Evolutionary conservation across 2,797 vertebrate species (phyloP).

Genomic region (Melanotaenia maccullochi): DNA sequence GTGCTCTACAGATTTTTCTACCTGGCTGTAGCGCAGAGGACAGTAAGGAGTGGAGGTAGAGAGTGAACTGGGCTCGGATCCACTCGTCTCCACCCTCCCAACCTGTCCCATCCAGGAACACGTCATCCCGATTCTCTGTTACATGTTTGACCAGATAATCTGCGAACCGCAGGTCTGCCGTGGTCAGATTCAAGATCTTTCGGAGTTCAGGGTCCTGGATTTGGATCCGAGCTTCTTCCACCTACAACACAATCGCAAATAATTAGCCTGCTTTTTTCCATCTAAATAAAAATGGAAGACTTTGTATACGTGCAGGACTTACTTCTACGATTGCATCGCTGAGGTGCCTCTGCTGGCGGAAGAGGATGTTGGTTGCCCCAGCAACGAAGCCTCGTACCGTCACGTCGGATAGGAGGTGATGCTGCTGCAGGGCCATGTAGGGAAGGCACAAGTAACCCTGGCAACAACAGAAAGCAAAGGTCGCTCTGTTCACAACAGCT

Average conservation of each 20-base stretch:
- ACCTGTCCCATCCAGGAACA: conserved; percentile 96
- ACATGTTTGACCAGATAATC: conserved; percentile 96
- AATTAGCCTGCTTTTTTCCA: background rate
- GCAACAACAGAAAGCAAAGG: conserved; percentile 46
- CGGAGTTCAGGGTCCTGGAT: conserved; percentile 94
- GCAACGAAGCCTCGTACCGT: conserved; percentile 93
- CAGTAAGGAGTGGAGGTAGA: conserved; percentile 92
- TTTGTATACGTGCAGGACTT: background rate
- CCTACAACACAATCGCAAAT: conserved; percentile 72
- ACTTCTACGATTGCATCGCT: conserved; percentile 95
- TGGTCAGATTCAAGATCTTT: conserved; percentile 89
- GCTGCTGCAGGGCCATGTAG: conserved; percentile 98
- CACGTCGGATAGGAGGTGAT: conserved; percentile 95
- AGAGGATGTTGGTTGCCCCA: conserved; percentile 97
- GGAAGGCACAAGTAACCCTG: conserved; percentile 97
- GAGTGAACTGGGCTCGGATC: conserved; percentile 95
- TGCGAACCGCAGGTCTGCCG: conserved; percentile 94
- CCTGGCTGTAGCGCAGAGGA: conserved; percentile 90
- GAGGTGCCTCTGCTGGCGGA: conserved; percentile 95
- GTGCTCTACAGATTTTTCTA: conserved; percentile 46
- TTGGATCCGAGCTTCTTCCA: conserved; percentile 90
- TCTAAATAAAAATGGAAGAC: background rate
- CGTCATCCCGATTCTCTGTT: conserved; percentile 94
- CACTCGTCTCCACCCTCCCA: conserved; percentile 99
- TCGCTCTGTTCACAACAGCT: background rate